Conservation (phyloP, 2,797 vertebrate species). For the Trachops cirrhosus region DNA sequence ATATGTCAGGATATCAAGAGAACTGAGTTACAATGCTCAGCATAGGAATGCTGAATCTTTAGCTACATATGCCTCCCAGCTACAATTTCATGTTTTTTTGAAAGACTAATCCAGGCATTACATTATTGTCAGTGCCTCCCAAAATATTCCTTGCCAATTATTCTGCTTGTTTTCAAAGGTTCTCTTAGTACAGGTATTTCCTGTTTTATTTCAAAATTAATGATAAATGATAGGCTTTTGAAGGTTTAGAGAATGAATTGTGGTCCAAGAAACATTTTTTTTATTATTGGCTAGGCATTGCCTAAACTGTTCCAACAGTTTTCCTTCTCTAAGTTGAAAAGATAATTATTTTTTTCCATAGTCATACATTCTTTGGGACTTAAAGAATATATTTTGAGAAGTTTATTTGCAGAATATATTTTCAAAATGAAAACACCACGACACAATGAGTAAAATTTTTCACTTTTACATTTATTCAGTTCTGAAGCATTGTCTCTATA, state of each 20-base stretch:
- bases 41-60: slow-evolving; percentile 65
- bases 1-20: slow-evolving; percentile 67
- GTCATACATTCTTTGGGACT: slow-evolving; percentile 65
- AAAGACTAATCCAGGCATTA: slow-evolving; percentile 75
- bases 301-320: slow-evolving; percentile 74
- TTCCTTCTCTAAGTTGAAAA: slow-evolving; percentile 73
- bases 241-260: slow-evolving; percentile 75
- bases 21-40: slow-evolving; percentile 62
- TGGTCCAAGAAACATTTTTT: slow-evolving; percentile 76
- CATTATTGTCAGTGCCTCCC: slow-evolving; percentile 76
- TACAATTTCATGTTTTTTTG: slow-evolving; percentile 71
- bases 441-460: slow-evolving; percentile 28
- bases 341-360: slow-evolving; percentile 67
- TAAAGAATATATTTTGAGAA: slow-evolving; percentile 69
- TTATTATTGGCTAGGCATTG: slow-evolving; percentile 65
- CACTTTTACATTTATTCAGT: slow-evolving; percentile 23
- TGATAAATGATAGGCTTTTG: slow-evolving; percentile 72
- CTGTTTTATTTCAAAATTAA: slow-evolving; percentile 79
- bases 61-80: slow-evolving; percentile 69
- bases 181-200: slow-evolving; percentile 80
- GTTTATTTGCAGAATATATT: slow-evolving; percentile 60
- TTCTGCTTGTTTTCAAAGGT: slow-evolving; percentile 79
- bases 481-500: slow-evolving; percentile 45
- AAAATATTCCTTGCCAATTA: slow-evolving; percentile 81
- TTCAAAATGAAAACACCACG: slow-evolving; percentile 55